phyloP scores from a whole-genome alignment of 2,888 invertebrate species.

The Diadegma fenestrale region DNA sequence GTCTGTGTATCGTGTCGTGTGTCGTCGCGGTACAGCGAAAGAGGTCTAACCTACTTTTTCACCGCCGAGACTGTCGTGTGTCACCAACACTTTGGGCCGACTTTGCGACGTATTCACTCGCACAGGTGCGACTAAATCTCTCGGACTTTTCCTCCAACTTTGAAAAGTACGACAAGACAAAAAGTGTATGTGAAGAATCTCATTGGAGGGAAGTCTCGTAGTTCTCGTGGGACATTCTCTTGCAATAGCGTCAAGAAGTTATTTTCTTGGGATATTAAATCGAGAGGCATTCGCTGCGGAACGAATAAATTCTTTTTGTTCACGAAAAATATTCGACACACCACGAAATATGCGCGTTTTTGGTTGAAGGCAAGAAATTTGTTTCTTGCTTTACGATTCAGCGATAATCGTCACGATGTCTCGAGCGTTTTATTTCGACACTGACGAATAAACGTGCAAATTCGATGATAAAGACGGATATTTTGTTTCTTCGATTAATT shows the following conservation, averaged over 20 bases:
- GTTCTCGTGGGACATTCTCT: conserved; percentile 1
- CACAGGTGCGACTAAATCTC: conserved; percentile 27
- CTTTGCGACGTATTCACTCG: not conserved
- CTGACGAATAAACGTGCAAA: not conserved
- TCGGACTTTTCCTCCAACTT: conserved; percentile 6
- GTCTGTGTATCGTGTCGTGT: not conserved
- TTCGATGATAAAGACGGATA: not conserved
- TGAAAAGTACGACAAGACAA: not conserved
- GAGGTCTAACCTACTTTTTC: conserved; percentile 71
- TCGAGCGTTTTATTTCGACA: not conserved
- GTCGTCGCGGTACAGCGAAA: not conserved
- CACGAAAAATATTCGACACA: not conserved
- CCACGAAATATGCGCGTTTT: not conserved
- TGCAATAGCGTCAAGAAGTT: not conserved
- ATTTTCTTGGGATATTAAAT: not conserved
- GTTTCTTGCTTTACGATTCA: not conserved
- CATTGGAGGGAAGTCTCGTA: not conserved
- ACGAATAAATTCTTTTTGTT: not conserved
- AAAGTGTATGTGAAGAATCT: conserved; percentile 1
- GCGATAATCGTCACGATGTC: not conserved
- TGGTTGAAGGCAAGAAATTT: not conserved
- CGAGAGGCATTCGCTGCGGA: not conserved
- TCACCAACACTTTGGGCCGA: not conserved
- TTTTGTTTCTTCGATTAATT: not conserved
- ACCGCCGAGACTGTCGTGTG: conserved; percentile 31